Evolutionary conservation across 2,113 vertebrate species (phyloP).

Genomic region (Romanogobio albipinnatus): DNA sequence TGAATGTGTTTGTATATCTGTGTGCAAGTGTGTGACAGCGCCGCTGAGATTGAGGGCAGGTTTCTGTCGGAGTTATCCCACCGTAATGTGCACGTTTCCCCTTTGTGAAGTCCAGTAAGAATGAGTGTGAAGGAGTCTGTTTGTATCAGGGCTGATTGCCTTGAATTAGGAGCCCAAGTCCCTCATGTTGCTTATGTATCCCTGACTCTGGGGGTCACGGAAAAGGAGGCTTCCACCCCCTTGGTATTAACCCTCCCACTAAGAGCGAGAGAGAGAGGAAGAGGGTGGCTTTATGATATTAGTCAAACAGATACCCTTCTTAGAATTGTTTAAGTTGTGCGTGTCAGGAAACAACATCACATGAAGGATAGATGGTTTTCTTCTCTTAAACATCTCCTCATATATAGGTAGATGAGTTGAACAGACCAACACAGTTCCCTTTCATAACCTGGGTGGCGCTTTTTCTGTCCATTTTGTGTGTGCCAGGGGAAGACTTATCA

Average conservation of each 20-base stretch:
- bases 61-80: constrained; percentile 74
- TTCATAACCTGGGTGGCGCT: constrained; percentile 42
- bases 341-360: constrained; percentile 60
- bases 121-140: constrained; percentile 65
- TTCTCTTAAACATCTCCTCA: neutral
- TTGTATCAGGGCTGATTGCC: constrained; percentile 67
- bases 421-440: constrained; percentile 2
- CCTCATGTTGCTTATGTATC: constrained; percentile 89
- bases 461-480: constrained; percentile 66
- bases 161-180: constrained; percentile 78
- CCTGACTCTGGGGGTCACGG: constrained; percentile 76
- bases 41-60: constrained; percentile 75
- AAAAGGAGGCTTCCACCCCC: constrained; percentile 67
- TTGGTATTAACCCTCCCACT: constrained; percentile 59
- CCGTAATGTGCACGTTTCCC: constrained; percentile 62
- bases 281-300: constrained; percentile 73
- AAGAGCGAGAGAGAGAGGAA: constrained; percentile 51
- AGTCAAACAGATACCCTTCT: constrained; percentile 75
- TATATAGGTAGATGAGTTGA: neutral
- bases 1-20: constrained; percentile 71
- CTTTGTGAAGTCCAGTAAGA: constrained; percentile 70
- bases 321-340: constrained; percentile 69
- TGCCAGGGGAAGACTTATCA: constrained; percentile 68
- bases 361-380: constrained; percentile 62
- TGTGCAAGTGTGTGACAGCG: constrained; percentile 69